phyloP scores from a whole-genome alignment of 2,888 invertebrate species.

The Tetramorium bicarinatum region DNA sequence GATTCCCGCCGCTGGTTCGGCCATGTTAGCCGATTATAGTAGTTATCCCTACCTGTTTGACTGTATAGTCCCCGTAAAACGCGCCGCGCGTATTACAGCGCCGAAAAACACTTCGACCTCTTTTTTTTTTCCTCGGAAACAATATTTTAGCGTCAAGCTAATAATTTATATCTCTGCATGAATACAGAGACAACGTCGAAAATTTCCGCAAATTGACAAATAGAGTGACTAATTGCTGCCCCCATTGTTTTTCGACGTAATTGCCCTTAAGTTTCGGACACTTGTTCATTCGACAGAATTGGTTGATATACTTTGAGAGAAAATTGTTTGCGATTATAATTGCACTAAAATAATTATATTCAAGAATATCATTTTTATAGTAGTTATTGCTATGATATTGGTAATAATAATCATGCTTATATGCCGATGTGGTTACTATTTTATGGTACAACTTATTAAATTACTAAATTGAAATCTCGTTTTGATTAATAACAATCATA shows the following conservation, averaged over 20 bases:
- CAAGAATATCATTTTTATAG: no score
- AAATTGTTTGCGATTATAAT: no score
- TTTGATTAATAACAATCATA: no score
- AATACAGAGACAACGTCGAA: slow-evolving; percentile 3
- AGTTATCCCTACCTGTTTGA: slow-evolving; percentile 50
- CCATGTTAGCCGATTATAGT: slow-evolving; percentile 51
- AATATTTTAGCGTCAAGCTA: slow-evolving; percentile 2
- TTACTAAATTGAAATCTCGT: no score
- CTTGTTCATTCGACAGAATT: not conserved
- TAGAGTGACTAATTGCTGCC: not conserved
- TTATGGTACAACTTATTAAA: no score
- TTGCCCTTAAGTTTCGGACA: not conserved
- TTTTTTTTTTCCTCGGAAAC: slow-evolving; percentile 3
- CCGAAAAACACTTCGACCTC: not conserved
- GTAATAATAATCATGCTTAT: no score
- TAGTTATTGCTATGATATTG: no score
- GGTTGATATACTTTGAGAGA: not conserved
- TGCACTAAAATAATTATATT: no score
- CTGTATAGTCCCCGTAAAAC: not conserved
- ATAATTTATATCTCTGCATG: not conserved
- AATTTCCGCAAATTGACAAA: slow-evolving; percentile 27
- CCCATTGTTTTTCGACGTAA: not conserved
- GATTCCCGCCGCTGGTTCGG: slow-evolving; percentile 32
- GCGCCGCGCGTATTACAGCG: not conserved
- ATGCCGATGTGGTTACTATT: no score